Conservation (phyloP, 2,113 vertebrate genomes). For the Arothron firmamentum region DNA sequence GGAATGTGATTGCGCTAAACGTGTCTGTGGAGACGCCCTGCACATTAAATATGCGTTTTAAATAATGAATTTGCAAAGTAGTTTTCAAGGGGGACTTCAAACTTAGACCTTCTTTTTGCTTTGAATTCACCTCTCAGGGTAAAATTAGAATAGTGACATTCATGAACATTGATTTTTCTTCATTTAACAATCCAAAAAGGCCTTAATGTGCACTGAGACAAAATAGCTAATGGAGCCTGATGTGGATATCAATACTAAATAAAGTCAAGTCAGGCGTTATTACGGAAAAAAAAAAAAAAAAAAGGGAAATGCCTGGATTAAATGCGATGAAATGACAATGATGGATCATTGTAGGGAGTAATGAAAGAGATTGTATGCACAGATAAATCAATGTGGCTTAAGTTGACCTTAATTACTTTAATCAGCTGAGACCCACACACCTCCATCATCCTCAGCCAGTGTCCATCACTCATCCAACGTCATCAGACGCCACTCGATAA, state of each 20-base stretch:
- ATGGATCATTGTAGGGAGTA: conserved; percentile 51
- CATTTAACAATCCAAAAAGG: conserved; percentile 24
- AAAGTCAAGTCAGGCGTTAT: conserved; percentile 21
- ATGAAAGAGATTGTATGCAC: conserved; percentile 59
- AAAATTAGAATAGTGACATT: conserved; percentile 55
- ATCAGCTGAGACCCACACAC: conserved; percentile 29
- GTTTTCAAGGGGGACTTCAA: conserved; percentile 31
- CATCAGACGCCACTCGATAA: conserved; percentile 6
- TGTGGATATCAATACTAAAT: conserved; percentile 63
- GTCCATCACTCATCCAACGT: conserved; percentile 5
- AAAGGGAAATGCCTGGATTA: conserved; percentile 27
- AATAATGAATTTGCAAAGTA: conserved; percentile 19
- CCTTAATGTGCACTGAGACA: conserved; percentile 43
- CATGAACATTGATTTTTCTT: conserved; percentile 57
- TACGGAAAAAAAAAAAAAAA: neutral
- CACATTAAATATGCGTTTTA: conserved; percentile 2
- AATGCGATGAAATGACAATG: conserved; percentile 43
- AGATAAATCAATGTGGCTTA: conserved; percentile 64
- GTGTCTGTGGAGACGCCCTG: neutral
- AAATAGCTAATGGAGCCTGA: conserved; percentile 53
- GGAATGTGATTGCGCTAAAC: conserved; percentile 6
- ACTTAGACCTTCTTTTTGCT: conserved; percentile 31
- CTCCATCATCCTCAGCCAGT: conserved; percentile 21
- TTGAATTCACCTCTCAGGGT: conserved; percentile 38
- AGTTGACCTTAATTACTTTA: conserved; percentile 68